Conservation (phyloP, 2,113 vertebrate species). For the Camelus dromedarius region DNA sequence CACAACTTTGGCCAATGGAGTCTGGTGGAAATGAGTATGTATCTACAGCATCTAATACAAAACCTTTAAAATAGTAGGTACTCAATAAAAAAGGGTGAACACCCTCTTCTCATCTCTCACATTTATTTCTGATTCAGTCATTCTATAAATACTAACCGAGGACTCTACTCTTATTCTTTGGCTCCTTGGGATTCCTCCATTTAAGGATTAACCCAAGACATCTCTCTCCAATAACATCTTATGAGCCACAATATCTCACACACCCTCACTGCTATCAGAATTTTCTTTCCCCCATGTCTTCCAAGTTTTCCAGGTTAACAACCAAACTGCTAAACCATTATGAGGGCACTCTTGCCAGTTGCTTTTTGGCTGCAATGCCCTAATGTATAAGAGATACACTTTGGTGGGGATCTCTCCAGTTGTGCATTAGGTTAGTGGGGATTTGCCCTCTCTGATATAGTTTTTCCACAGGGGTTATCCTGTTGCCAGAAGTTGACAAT, state of each 20-base stretch:
- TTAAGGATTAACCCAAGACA: not conserved
- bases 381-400: not conserved
- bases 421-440: not conserved
- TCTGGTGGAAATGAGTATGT: not conserved
- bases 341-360: not conserved
- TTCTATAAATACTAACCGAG: not conserved
- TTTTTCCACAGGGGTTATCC: not conserved
- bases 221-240: not conserved
- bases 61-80: not conserved
- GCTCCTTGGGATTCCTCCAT: not conserved
- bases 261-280: not conserved
- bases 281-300: not conserved
- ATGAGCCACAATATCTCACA: not conserved
- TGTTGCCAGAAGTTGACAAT: not conserved
- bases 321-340: not conserved
- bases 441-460: not conserved
- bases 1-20: not conserved
- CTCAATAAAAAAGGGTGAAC: not conserved
- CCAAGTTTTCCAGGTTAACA: not conserved
- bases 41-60: not conserved
- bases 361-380: not conserved
- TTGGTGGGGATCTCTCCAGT: not conserved
- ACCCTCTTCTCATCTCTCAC: not conserved
- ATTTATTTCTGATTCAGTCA: constrained; percentile 15
- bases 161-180: not conserved